These are phyloP conservation scores for Heptranchias perlo DNA, from an alignment of 2,113 vertebrate genomes.

Conservation along the genomic window DNA sequence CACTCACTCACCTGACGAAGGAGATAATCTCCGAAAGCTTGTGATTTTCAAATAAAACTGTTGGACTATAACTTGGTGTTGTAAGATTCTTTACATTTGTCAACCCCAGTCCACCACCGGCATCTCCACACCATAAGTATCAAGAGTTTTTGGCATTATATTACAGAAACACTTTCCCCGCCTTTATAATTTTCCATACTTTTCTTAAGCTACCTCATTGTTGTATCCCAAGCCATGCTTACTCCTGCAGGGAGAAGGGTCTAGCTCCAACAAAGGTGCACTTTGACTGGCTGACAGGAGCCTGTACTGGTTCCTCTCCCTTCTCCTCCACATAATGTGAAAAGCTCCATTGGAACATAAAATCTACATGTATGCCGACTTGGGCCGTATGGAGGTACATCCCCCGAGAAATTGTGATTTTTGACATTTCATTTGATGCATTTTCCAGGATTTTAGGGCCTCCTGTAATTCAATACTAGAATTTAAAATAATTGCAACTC, in stretches of 20 bases:
- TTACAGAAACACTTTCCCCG: background rate
- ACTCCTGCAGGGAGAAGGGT: background rate
- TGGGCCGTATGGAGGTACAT: background rate
- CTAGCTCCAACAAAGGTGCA: background rate
- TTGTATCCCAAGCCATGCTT: background rate
- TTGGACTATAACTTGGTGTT: too few relatives aligned
- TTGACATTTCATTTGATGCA: background rate
- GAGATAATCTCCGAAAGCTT: too few relatives aligned
- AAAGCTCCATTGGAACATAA: background rate
- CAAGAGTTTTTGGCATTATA: background rate
- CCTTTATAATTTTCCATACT: background rate
- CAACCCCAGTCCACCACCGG: too few relatives aligned
- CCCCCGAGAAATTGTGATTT: background rate
- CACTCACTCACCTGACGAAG: too few relatives aligned
- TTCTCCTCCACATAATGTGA: background rate
- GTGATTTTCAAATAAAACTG: too few relatives aligned
- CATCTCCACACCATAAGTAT: background rate
- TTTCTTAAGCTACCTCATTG: background rate
- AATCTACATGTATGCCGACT: background rate
- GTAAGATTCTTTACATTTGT: too few relatives aligned
- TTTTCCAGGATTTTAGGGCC: background rate
- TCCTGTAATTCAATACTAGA: background rate
- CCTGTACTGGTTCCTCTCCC: background rate
- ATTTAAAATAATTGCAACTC: background rate
- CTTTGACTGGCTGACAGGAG: background rate